Base-by-base conservation (phyloP, 1,140 invertebrate genomes). In the Penaeus japonicus region DNA sequence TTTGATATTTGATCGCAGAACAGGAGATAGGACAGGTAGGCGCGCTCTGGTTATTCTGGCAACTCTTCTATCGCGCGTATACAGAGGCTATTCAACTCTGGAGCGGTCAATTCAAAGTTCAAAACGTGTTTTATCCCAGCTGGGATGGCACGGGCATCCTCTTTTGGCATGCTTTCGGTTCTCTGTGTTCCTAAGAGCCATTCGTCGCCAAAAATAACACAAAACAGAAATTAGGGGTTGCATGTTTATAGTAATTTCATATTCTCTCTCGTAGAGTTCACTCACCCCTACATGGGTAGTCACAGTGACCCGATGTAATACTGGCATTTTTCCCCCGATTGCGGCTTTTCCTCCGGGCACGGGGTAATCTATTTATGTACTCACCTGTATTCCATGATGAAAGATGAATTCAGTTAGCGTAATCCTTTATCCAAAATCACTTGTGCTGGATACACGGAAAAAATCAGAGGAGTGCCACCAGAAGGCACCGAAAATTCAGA, bases 61-160 rank as follows among this genome's bases (percentile, higher is more conserved):
- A 47, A 47, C 47, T 47, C 47, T 7, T 47, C 47, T 47, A 1
- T 53, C 78, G 54, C 77, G 85, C 84, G 75, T 79, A 79, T 77
- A 62, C 75, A 54, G 77, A 87, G 85, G 85, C 77, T 87, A 80
- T 87, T 87, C 85, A 87, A 77, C 85, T 47, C 78, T 78, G 22
- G 39, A 55, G 75, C 85, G 85, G 55, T 78, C 79, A 79, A 65
- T 87, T 87, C 78, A 87, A 87, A 87, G 47, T 53, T 47, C 22
- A 39, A 32, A 53, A n/a, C 53, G 62, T 54, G 73, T 55, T 62
- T 27, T 70, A 30, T 22, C 18, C 30, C 62, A 30, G n/a, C 62
- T 24, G 22, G 5, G 5, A 12, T 47, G 47, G 47, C 15, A 47
- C 47, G 47, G 75, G 24, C 35, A 39, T 57, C n/a, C 47, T 27